Evolutionary conservation across 2,888 invertebrate genomes (phyloP).

Genomic region (Polietes domitor): DNA sequence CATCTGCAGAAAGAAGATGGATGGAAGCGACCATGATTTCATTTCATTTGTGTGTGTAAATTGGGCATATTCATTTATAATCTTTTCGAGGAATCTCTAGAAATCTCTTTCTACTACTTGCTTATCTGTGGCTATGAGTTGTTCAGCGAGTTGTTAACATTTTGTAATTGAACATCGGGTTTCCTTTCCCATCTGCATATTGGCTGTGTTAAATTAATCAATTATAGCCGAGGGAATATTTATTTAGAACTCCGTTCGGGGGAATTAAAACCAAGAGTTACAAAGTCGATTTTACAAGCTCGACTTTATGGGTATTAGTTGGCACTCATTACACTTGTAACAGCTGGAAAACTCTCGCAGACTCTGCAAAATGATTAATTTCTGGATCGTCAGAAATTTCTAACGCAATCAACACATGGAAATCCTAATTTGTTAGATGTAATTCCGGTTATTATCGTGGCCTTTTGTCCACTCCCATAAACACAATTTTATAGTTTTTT

Average conservation of each 20-base stretch:
- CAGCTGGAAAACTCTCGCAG: no score
- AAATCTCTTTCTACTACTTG: neutral
- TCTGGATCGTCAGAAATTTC: no score
- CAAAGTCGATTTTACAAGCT: no score
- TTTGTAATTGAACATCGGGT: conserved; percentile 47
- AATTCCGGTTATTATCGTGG: no score
- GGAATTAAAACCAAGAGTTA: neutral
- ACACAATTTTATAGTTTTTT: no score
- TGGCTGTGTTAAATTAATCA: conserved; percentile 52
- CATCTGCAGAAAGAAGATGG: conserved; percentile 7
- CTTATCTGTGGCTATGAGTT: conserved; percentile 43
- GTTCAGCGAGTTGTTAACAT: conserved; percentile 59
- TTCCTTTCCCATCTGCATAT: conserved; percentile 28
- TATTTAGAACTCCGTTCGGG: conserved; percentile 39
- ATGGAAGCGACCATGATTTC: conserved; percentile 11
- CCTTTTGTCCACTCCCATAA: no score
- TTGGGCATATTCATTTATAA: conserved; percentile 29
- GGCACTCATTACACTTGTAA: no score
- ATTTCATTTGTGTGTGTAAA: conserved; percentile 15
- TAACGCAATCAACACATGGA: no score
- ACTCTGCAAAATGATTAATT: no score
- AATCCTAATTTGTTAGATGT: no score
- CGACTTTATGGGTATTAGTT: no score
- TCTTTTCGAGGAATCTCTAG: conserved; percentile 19
- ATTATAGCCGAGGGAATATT: conserved; percentile 57